Percentiles rank a stretch among this genome's conserved stretches.
Conservation (phyloP, 2,113 vertebrate species). For the Mola mola region DNA sequence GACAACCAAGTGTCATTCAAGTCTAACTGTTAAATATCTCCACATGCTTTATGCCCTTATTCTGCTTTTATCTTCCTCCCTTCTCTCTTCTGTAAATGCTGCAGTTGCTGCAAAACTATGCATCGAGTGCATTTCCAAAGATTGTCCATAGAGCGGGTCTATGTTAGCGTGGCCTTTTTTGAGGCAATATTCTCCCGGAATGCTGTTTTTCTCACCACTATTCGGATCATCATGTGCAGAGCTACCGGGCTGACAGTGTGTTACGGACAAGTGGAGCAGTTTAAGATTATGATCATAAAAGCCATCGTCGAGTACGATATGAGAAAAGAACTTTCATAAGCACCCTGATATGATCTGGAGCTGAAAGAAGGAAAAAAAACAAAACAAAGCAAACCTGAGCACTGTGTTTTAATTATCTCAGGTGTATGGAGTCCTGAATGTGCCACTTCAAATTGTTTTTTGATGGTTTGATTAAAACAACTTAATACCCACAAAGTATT, state of each 20-base stretch:
- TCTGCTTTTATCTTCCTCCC: conserved; percentile 29
- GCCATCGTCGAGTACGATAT: no score
- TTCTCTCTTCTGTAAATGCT: conserved; percentile 58
- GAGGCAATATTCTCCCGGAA: no score
- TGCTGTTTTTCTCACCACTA: no score
- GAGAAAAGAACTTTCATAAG: conserved; percentile 27
- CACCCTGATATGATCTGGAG: conserved; percentile 12
- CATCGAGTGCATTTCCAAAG: conserved; percentile 83
- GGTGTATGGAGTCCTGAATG: conserved; percentile 21
- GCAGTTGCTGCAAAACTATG: conserved; percentile 82
- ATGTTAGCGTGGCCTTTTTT: conserved; percentile 8
- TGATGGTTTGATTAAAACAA: background rate
- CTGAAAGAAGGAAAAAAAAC: background rate
- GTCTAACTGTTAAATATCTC: conserved; percentile 52
- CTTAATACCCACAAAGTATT: no score
- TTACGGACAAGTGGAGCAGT: no score
- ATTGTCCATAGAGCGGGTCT: conserved; percentile 63
- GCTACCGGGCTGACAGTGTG: no score
- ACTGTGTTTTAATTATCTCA: conserved; percentile 23
- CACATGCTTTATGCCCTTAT: conserved; percentile 52
- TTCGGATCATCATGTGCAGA: no score
- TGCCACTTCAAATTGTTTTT: background rate
- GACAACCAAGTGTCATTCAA: conserved; percentile 65
- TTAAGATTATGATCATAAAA: no score
- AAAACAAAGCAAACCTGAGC: conserved; percentile 4